phyloP scores from a whole-genome alignment of 1,140 invertebrate species.

The Pinna nobilis region DNA sequence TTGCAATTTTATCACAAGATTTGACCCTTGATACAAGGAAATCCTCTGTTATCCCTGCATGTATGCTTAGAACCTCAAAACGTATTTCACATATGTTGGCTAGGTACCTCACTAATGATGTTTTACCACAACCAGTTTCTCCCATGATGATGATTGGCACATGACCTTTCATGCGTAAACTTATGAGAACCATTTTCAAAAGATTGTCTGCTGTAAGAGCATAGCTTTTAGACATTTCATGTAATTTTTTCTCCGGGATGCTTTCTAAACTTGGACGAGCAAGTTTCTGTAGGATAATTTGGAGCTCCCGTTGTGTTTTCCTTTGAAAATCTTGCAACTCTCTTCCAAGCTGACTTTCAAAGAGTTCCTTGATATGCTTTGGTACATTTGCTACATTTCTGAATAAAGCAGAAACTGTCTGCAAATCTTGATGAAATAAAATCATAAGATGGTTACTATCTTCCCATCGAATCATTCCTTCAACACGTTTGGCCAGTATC shows the following conservation, averaged over 20 bases:
- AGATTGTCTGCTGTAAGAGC: conserved; percentile 54
- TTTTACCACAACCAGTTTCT: conserved; percentile 58
- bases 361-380: conserved; percentile 33
- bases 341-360: conserved; percentile 53
- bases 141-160: conserved; percentile 49
- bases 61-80: conserved; percentile 48
- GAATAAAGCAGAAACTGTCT: conserved; percentile 52
- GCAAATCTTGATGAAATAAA: conserved; percentile 54
- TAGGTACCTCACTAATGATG: conserved; percentile 50
- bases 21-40: conserved; percentile 25
- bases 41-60: conserved; percentile 46
- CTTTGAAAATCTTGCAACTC: conserved; percentile 29
- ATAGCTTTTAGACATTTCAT: conserved; percentile 38
- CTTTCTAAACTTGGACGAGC: conserved; percentile 9
- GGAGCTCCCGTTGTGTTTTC: conserved; percentile 31
- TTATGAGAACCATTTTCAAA: conserved; percentile 50
- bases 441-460: conserved; percentile 56
- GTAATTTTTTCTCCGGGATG: not conserved
- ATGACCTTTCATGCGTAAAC: conserved; percentile 38
- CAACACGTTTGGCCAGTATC: conserved; percentile 25
- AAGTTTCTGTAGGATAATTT: conserved; percentile 40
- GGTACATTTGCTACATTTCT: conserved; percentile 41
- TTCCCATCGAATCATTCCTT: conserved; percentile 56
- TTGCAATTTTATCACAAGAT: conserved; percentile 20
- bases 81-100: conserved; percentile 32